phyloP scores from a whole-genome alignment of 2,113 vertebrate genomes.

The Serilophus lunatus region DNA sequence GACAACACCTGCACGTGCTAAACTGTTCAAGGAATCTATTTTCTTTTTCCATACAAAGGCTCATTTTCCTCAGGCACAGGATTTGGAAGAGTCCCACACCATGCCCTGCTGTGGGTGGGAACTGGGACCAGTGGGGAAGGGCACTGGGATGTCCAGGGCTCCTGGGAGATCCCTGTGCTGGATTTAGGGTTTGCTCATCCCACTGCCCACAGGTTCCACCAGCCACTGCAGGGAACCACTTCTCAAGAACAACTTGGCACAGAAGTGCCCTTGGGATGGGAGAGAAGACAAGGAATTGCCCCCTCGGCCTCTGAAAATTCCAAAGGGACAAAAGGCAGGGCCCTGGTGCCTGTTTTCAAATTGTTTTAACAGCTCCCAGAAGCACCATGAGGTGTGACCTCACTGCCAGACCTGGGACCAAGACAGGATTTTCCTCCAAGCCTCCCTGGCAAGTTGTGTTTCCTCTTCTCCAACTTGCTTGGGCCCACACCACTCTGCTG shows the following conservation, averaged over 20 bases:
- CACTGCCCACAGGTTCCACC: background rate
- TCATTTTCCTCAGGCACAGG: background rate
- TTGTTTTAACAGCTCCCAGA: background rate
- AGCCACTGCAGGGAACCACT: background rate
- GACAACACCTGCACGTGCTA: background rate
- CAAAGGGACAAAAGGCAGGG: background rate
- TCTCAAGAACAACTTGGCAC: background rate
- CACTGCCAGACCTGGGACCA: background rate
- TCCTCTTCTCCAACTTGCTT: background rate
- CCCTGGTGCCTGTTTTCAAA: no score
- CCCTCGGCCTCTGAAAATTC: background rate
- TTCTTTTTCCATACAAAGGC: background rate
- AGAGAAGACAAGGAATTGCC: background rate
- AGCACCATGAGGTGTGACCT: background rate
- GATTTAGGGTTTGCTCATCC: background rate
- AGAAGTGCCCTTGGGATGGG: background rate
- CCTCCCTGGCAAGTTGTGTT: background rate
- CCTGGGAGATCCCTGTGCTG: background rate
- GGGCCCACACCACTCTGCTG: background rate
- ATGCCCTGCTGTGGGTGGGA: background rate
- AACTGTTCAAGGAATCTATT: background rate
- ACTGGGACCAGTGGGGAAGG: background rate
- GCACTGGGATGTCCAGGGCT: background rate
- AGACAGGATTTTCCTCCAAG: background rate
- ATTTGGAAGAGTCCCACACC: background rate